Conservation (phyloP, 2,888 invertebrate genomes). For the Palloptera scutellata region DNA sequence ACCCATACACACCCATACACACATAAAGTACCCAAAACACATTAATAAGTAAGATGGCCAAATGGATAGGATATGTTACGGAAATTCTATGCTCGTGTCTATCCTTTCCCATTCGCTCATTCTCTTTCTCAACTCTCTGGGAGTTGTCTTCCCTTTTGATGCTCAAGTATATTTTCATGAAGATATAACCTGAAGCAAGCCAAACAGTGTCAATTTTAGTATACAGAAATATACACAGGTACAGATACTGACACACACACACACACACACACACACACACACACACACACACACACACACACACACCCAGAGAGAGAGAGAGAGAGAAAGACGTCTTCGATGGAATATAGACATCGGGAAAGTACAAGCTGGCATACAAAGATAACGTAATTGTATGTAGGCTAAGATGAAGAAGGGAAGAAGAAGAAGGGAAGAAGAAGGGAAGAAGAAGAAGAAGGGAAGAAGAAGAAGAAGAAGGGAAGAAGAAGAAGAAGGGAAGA, state of each 20-base stretch:
- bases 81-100: not conserved
- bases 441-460: not conserved
- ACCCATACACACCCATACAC: not conserved
- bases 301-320: not conserved
- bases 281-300: not conserved
- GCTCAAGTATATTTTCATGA: too few relatives aligned
- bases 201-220: too few relatives aligned
- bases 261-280: not conserved
- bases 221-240: too few relatives aligned
- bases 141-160: too few relatives aligned
- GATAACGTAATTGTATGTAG: too few relatives aligned
- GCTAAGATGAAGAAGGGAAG: too few relatives aligned
- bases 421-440: too few relatives aligned
- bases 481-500: not conserved
- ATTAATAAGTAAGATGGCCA: too few relatives aligned
- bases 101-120: too few relatives aligned
- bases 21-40: not conserved
- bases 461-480: not conserved
- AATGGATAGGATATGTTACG: not conserved
- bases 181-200: too few relatives aligned
- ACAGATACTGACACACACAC: not conserved
- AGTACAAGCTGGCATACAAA: constrained; percentile 1
- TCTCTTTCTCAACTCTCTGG: too few relatives aligned
- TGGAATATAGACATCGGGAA: not conserved
- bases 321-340: not conserved